Conservation (phyloP, 2,888 invertebrate species). For the Catocala nupta region DNA sequence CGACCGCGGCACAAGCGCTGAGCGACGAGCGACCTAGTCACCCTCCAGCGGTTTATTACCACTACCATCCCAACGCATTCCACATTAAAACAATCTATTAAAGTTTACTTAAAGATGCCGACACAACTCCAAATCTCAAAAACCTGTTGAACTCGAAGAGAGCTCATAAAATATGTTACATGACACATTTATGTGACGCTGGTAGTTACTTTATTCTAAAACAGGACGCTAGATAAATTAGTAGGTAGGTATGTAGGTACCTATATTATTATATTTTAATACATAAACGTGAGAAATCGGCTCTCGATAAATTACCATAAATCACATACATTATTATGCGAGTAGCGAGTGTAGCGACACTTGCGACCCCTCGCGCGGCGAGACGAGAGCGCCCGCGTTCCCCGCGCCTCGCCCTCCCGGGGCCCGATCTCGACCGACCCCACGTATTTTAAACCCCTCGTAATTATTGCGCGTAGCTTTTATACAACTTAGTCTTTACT, state of each 20-base stretch:
- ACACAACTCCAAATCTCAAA: too few species aligned
- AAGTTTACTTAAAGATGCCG: too few species aligned
- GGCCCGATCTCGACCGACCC: not conserved
- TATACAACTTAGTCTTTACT: not conserved
- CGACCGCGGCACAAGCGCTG: not conserved
- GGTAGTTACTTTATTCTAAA: too few species aligned
- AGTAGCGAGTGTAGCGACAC: not conserved
- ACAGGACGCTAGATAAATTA: too few species aligned
- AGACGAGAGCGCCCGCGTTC: too few species aligned
- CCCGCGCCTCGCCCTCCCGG: not conserved
- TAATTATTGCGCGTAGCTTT: not conserved
- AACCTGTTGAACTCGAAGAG: not conserved
- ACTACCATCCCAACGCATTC: not conserved
- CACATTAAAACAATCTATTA: too few species aligned
- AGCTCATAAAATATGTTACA: slow-evolving; percentile 2
- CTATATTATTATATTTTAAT: too few species aligned
- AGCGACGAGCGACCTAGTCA: not conserved
- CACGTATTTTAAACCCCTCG: not conserved
- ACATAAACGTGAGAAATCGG: too few species aligned
- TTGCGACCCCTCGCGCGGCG: not conserved
- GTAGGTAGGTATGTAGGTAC: too few species aligned
- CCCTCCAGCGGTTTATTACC: not conserved
- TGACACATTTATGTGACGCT: too few species aligned
- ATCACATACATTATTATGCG: too few species aligned
- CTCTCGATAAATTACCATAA: too few species aligned